Conservation (phyloP, 2,113 vertebrate species). For the Eublepharis macularius region DNA sequence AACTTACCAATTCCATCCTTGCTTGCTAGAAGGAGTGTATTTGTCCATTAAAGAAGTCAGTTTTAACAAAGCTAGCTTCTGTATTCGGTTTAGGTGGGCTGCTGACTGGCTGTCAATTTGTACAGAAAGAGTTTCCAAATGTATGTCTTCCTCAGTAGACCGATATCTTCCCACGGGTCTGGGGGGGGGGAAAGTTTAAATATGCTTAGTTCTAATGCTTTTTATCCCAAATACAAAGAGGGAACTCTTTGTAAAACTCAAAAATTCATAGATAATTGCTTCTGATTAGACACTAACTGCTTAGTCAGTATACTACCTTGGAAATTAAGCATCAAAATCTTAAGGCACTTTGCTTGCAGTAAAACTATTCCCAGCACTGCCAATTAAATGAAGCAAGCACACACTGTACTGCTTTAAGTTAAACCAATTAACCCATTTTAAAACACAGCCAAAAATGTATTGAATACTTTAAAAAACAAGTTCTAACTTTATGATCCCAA, state of each 20-base stretch:
- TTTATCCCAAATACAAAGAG: neutral
- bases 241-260: neutral
- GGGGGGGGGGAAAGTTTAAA: slow-evolving; percentile 43
- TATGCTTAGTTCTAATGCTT: neutral
- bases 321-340: neutral
- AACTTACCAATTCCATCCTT: slow-evolving; percentile 91
- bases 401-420: neutral
- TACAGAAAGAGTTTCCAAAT: slow-evolving; percentile 47
- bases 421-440: neutral
- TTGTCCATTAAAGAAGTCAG: slow-evolving; percentile 90
- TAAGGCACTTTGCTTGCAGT: neutral
- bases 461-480: neutral
- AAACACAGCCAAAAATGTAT: neutral
- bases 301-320: no score
- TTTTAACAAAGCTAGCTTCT: slow-evolving; percentile 83
- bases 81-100: slow-evolving; percentile 78
- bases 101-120: slow-evolving; percentile 73
- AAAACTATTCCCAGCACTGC: neutral
- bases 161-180: slow-evolving; percentile 68
- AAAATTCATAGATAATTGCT: neutral
- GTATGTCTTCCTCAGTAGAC: slow-evolving; percentile 72
- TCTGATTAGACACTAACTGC: neutral
- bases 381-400: neutral
- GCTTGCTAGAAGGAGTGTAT: slow-evolving; percentile 84
- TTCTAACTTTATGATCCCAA: neutral